Percentiles rank a stretch among this genome's conserved stretches.
Evolutionary conservation across 1,140 invertebrate species (phyloP).

Genomic region (Pseudoatta argentina): DNA sequence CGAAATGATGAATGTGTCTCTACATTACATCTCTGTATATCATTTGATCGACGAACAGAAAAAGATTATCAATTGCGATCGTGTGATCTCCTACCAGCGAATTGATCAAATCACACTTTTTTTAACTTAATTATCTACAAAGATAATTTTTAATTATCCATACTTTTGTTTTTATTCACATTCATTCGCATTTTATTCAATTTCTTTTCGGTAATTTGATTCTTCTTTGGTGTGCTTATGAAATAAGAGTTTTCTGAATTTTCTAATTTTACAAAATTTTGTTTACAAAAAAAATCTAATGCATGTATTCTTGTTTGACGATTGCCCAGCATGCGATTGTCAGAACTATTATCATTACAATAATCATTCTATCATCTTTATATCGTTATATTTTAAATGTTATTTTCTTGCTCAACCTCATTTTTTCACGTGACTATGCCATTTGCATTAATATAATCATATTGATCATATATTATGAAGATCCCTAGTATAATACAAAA

Average conservation of each 20-base stretch:
- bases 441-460: slow-evolving; percentile 62
- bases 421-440: slow-evolving; percentile 38
- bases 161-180: slow-evolving; percentile 19
- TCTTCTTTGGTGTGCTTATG: slow-evolving; percentile 2
- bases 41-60: not conserved
- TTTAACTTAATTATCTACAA: not conserved
- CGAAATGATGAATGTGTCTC: not conserved
- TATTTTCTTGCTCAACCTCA: not conserved
- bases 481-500: slow-evolving; percentile 68
- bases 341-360: slow-evolving; percentile 40
- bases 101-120: not conserved
- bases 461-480: slow-evolving; percentile 71
- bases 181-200: not conserved
- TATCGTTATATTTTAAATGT: slow-evolving; percentile 38
- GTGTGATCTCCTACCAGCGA: not conserved
- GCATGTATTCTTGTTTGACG: slow-evolving; percentile 59
- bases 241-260: not conserved
- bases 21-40: not conserved
- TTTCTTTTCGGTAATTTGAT: not conserved
- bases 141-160: not conserved
- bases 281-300: not conserved
- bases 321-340: slow-evolving; percentile 53
- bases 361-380: slow-evolving; percentile 20
- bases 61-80: not conserved
- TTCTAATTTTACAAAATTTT: slow-evolving; percentile 28